Evolutionary conservation across 2,113 vertebrate species (phyloP), one percentile per base, ranked within the genome.

Genomic region (Phalacrocorax brasilianus): DNA sequence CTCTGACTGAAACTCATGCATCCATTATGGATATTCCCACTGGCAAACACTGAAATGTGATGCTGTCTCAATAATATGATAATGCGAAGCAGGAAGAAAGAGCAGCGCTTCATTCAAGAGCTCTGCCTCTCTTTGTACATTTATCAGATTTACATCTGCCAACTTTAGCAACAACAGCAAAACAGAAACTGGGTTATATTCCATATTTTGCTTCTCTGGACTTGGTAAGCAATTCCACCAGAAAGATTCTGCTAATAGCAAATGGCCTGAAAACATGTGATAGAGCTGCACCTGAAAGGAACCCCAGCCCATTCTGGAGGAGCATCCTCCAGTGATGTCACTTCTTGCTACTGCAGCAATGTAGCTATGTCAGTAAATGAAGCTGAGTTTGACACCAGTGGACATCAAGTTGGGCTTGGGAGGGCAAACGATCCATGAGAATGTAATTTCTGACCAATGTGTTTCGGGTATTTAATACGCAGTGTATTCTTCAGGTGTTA

Each of bases 271-370:
- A 38, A 65, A 47, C 21, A 16, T 1, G 6, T 63, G 47, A 22
- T 32, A 30, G 7, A 77, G 6, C 20, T 47, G 45, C 10, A 23
- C 8, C 7, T n/a, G 11, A 33, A 59, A 38, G 2, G 27, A 62
- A 45, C 18, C 6, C 0, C 0, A 63, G 8, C 28, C 21, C 3
- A 1, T 38, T 35, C 32, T n/a, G 44, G 16, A 30, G 20, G 14
- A 30, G 5, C 33, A 20, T 49, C 28, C 33, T 81, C 15, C 27
- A 33, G 55, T 14, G 44, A 27, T 32, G n/a, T 19, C 14, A 38
- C 20, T 42, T 83, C 70, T 44, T 58, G 38, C 4, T 76, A 27
- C n/a, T 5, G 14, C 16, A 58, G 15, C 11, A 22, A 49, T 18
- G 13, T 40, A 38, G 45, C 12, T 11, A 1, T 35, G 26, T n/a